Evolutionary conservation across 2,797 vertebrate genomes (phyloP), one percentile per base, ranked within the genome.

Genomic region (Coregonus suidteri): DNA sequence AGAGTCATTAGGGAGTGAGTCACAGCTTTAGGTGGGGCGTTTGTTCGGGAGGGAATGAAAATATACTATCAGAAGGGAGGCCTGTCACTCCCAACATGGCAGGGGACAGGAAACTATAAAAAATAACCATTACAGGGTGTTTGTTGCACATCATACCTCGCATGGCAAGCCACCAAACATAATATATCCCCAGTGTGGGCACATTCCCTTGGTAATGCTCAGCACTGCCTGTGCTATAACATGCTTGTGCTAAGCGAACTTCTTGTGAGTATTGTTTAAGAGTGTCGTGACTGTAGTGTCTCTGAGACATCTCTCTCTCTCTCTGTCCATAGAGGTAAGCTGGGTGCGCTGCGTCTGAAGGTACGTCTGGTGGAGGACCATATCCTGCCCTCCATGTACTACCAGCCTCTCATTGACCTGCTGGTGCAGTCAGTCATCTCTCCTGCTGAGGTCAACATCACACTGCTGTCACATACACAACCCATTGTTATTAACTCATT

Each of bases 301-400:
- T 68, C 30, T 66, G n/a, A 68, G 66, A 34, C 34, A 34, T 71
- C 6, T 74, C 37, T 13, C 47, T 74, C 16, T 13, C 64, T 53
- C 64, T 69, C 64, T 74, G 15, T 74, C n/a, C 77, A 1, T 88
- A 98, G 96, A 78, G 95, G 95, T 0, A 96, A 91, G 81, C 92
- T 98, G 87, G 97, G 97, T 0, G 95, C 96, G 0, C 90, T 98
- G 85, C 92, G 96, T 79, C 91, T 98, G 86, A 95, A 95, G 70
- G 94, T 97, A 56, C 93, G 93, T 35, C 90, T 98, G 83, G 89
- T 90, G 0, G 96, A 98, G 91, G 96, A 98, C 81, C 90, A 84
- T 0, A 94, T 98, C 79, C 88, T 98, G 82, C 96, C 96, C 0
- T 93, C 93, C 1, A 74, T 71, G 18, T 95, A 91, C 90, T 97